Evolutionary conservation across 30 jellyfish, hydroid and myxozoan species (phyloP).

Genomic region (Cassiopea andromeda): DNA sequence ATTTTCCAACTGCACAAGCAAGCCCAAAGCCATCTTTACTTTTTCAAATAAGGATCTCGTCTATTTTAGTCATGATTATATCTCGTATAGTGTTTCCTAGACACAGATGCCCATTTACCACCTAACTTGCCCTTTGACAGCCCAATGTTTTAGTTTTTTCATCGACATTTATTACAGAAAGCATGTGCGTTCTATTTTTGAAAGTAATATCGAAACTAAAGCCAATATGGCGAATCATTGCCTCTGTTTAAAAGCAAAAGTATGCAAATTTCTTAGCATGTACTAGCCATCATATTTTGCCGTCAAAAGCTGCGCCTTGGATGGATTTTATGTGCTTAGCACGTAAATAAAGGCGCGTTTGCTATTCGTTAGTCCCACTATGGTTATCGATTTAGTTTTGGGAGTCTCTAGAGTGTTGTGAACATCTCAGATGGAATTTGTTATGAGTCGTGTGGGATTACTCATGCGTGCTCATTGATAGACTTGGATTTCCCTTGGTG

Average conservation of each 20-base stretch:
- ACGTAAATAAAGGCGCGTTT: neutral
- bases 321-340: neutral
- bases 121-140: too few relatives aligned
- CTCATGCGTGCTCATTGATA: constrained; percentile 39
- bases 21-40: too few relatives aligned
- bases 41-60: too few relatives aligned
- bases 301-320: neutral
- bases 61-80: too few relatives aligned
- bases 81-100: too few relatives aligned
- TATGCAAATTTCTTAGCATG: too few relatives aligned
- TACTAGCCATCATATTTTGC: too few relatives aligned
- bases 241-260: neutral
- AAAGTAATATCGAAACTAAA: neutral
- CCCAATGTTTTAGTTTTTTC: too few relatives aligned
- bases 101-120: too few relatives aligned
- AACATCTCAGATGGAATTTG: neutral
- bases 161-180: too few relatives aligned
- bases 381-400: neutral
- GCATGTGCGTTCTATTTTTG: neutral
- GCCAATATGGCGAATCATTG: neutral
- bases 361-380: neutral
- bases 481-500: constrained; percentile 68
- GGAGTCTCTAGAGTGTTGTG: neutral
- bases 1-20: too few relatives aligned
- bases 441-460: constrained; percentile 20